These are phyloP conservation scores for Sitobion miscanthi DNA, from an alignment of 1,140 invertebrate species.

Conservation along the genomic window DNA sequence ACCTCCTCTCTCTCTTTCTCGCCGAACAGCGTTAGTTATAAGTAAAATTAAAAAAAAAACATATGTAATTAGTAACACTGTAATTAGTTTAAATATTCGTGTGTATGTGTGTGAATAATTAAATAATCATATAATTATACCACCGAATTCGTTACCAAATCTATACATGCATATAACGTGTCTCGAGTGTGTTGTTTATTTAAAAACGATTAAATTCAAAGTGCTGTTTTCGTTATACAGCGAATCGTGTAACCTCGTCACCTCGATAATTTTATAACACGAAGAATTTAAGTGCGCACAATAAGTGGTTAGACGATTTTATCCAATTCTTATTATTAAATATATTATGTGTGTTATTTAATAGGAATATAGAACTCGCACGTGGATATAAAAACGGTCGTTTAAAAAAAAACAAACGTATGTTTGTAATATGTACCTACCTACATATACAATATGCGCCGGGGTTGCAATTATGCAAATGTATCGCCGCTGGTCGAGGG, in stretches of 20 bases:
- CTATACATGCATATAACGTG: not conserved
- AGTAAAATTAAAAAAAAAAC: not conserved
- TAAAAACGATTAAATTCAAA: not conserved
- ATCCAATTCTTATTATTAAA: not conserved
- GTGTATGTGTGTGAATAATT: not conserved
- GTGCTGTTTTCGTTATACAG: not conserved
- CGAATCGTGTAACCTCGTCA: not conserved
- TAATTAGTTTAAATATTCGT: not conserved
- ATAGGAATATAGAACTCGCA: not conserved
- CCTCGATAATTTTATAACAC: not conserved
- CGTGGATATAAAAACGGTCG: not conserved
- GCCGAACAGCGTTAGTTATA: not conserved
- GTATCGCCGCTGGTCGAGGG: not conserved
- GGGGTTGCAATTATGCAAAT: not conserved
- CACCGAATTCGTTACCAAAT: not conserved
- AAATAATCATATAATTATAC: not conserved
- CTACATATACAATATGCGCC: not conserved
- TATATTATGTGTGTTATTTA: not conserved
- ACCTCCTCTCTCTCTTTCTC: conserved; percentile 3
- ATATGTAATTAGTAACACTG: not conserved
- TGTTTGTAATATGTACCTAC: not conserved
- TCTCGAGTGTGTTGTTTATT: conserved; percentile 40
- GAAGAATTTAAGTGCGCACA: not conserved
- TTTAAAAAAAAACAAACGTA: not conserved
- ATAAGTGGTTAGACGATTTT: not conserved